Evolutionary conservation across 2,888 invertebrate species (phyloP).

Genomic region (Thalpophila matura): DNA sequence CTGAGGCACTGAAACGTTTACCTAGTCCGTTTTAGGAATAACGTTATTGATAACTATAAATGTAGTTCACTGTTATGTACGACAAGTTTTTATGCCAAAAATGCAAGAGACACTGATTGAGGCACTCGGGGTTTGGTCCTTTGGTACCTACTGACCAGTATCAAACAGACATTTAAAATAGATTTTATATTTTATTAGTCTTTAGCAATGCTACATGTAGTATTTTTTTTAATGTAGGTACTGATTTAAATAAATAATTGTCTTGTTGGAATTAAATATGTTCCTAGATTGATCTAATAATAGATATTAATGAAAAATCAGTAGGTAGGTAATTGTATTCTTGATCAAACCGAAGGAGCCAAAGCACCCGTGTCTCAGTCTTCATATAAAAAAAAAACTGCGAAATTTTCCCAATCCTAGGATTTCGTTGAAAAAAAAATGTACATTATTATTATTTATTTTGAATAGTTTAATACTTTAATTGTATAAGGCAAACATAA

Average conservation of each 20-base stretch:
- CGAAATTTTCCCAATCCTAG: conserved; percentile 80
- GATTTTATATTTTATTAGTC: too few species aligned
- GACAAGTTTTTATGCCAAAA: conserved; percentile 66
- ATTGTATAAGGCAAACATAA: conserved; percentile 70
- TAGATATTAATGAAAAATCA: too few species aligned
- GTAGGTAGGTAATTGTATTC: too few species aligned
- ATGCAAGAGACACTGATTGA: conserved; percentile 66
- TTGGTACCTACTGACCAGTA: neutral
- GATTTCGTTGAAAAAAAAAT: conserved; percentile 81
- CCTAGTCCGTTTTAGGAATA: conserved; percentile 72
- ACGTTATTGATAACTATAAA: conserved; percentile 64
- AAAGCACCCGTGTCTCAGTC: conserved; percentile 16
- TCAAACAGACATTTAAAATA: neutral
- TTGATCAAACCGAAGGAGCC: neutral
- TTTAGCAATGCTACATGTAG: too few species aligned
- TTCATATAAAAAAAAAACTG: conserved; percentile 30
- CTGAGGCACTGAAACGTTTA: conserved; percentile 62
- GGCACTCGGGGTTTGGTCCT: conserved; percentile 21
- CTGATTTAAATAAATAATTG: too few species aligned
- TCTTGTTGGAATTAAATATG: neutral
- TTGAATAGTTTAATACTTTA: conserved; percentile 79
- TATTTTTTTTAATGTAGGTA: too few species aligned
- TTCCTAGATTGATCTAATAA: neutral
- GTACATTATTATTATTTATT: conserved; percentile 84
- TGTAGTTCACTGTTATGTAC: conserved; percentile 68